Evolutionary conservation across 2,888 invertebrate genomes (phyloP), one percentile per base, ranked within the genome.

Genomic region (Coleophora deauratella): DNA sequence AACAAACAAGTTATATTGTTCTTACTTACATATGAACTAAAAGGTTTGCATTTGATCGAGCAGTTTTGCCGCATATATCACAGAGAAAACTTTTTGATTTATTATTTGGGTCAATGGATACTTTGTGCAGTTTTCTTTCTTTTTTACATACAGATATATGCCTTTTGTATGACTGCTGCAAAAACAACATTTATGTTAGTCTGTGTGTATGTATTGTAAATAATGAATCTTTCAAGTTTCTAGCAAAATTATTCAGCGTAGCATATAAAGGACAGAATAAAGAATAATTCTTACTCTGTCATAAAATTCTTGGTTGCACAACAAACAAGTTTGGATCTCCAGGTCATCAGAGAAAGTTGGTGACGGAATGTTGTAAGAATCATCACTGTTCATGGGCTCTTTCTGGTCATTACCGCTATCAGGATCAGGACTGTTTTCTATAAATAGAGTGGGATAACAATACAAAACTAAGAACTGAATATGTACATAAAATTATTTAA

Each of bases 21-120:
- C 9, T 4, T 9, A 72, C 80, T 52, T 66, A 84, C 84, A 69
- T 82, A 50, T 84, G 84, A 38, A 69, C 66, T 38, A 72, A 47
- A n/a, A 84, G 66, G 50, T 66, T 74, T 40, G 79, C 79, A 53
- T 75, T 74, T 1, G 82, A 78, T 40, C 49, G 62, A 11, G 78
- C 63, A 34, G 72, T 72, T 56, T 84, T 82, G 1, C 84, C 84
- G 57, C 84, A 84, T 32, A 76, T 70, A 46, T 84, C 84, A 59
- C 84, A 84, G 1, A 84, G 62, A 51, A 78, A 82, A 37, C 57
- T 69, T 43, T 55, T 71, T 33, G 40, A 11, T 42, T 52, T 61
- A 6, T 21, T 21, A 6, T 21, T 21, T 21, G 21, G 21, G 3
- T 21, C 21, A 21, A 21, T 21, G 21, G 21, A 21, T 21, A 21